A percentile compares a stretch with the other conserved stretches of the same genome.
Evolutionary conservation across 2,888 invertebrate genomes (phyloP).

Genomic region (Eupelmus urozonus): DNA sequence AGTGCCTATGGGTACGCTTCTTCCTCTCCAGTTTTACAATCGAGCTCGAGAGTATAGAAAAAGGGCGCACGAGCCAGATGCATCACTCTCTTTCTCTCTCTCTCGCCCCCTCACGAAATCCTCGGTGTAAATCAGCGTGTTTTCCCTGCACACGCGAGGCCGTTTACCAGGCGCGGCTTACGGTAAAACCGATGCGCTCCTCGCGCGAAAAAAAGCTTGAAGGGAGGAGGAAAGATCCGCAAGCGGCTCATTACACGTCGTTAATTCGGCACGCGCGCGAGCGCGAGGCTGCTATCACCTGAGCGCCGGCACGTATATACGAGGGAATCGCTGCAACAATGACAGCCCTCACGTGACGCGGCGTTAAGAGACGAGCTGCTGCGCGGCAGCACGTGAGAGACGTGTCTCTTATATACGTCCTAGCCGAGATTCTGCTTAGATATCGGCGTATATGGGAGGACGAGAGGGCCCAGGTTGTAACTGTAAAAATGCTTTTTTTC

Average conservation of each 20-base stretch:
- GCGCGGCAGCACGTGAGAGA: background rate
- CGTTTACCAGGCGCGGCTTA: background rate
- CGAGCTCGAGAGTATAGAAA: no score
- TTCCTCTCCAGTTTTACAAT: no score
- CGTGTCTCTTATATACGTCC: no score
- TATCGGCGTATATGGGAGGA: constrained; percentile 27
- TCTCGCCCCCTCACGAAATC: no score
- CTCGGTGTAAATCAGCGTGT: constrained; percentile 16
- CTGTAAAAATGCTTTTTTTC: constrained; percentile 41
- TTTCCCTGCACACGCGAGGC: constrained; percentile 6
- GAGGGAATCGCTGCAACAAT: constrained; percentile 31
- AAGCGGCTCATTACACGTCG: constrained; percentile 49
- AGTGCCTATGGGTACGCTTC: no score
- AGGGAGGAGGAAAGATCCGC: constrained; percentile 17
- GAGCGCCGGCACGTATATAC: no score
- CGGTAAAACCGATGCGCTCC: constrained; percentile 12
- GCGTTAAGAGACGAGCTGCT: background rate
- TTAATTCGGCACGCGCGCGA: constrained; percentile 31
- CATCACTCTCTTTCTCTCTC: no score
- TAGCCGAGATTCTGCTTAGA: constrained; percentile 13
- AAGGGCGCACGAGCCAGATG: no score
- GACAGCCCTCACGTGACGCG: constrained; percentile 38
- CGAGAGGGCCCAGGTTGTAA: constrained; percentile 2
- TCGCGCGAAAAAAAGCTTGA: background rate
- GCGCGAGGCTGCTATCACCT: no score